These are phyloP conservation scores for human (Homo sapiens) DNA, from an alignment of 2,113 vertebrate species.

Conservation along the genomic window GRCh38 chr1:14915001-14915500, in stretches of 20 bases:
- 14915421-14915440: not conserved
- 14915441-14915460: not conserved
- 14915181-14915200: too few relatives aligned
- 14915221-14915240: not conserved
- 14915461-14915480: accelerated
- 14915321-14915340: not conserved
- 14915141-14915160: too few relatives aligned
- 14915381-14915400: not conserved
- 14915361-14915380: not conserved
- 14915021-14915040: too few relatives aligned
- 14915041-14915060: too few relatives aligned
- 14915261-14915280: not conserved
- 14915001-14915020: too few relatives aligned
- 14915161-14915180: too few relatives aligned
- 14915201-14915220: not conserved
- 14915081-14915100: too few relatives aligned
- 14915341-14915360: not conserved
- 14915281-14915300: not conserved
- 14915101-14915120: too few relatives aligned
- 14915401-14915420: not conserved
- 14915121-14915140: too few relatives aligned
- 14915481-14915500: not conserved
- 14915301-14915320: not conserved
- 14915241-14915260: not conserved
- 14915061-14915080: too few relatives aligned